Conservation (phyloP, 1,140 invertebrate species). For the Panulirus ornatus region DNA sequence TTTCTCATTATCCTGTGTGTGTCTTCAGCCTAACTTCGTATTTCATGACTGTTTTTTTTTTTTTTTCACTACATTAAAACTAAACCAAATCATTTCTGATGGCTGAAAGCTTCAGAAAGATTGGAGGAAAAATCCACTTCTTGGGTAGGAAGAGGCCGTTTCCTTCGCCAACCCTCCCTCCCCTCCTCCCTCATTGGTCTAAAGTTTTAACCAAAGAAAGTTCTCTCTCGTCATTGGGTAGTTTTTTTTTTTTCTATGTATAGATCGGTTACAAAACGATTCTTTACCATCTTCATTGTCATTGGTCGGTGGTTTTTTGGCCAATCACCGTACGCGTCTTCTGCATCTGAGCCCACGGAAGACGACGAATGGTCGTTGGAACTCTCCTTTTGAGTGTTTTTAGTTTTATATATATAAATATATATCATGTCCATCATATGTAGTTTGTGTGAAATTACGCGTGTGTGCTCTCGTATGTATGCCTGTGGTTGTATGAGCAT, state of each 20-base stretch:
- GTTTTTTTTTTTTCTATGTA: not conserved
- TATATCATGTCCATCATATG: not conserved
- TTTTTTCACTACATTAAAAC: not conserved
- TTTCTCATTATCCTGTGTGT: not conserved
- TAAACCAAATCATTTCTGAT: too few species aligned
- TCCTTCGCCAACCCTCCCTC: not conserved
- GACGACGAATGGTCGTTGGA: conserved; percentile 44
- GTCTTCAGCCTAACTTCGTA: too few species aligned
- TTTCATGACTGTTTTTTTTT: too few species aligned
- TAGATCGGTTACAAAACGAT: not conserved
- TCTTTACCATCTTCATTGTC: not conserved
- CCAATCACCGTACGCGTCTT: conserved; percentile 61
- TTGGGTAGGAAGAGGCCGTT: too few species aligned
- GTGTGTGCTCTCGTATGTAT: not conserved
- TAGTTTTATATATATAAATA: not conserved
- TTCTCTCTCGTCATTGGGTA: not conserved
- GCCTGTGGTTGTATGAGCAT: not conserved
- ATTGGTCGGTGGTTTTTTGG: conserved; percentile 6
- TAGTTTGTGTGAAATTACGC: not conserved
- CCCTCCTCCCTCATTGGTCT: not conserved
- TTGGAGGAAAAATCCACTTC: too few species aligned
- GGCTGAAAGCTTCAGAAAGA: too few species aligned
- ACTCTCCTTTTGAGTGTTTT: not conserved
- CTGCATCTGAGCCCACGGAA: conserved; percentile 56
- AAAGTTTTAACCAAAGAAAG: not conserved